These are phyloP conservation scores for Lysiphlebus fabarum DNA, from an alignment of 1,140 invertebrate species.

Conservation along the genomic window DNA sequence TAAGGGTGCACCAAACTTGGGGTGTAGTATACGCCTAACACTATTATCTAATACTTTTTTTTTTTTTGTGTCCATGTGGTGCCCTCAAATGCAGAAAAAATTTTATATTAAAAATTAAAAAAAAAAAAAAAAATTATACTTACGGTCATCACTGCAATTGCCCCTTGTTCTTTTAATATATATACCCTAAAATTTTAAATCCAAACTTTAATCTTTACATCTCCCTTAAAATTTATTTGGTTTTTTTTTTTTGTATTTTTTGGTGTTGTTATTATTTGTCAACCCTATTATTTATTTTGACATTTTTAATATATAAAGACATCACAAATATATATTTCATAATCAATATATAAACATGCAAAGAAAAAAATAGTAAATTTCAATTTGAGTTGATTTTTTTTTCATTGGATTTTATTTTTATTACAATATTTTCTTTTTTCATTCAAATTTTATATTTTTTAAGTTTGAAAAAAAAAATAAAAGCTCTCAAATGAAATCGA, in stretches of 20 bases:
- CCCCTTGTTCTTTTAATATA: slow-evolving; percentile 6
- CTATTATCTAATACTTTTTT: slow-evolving; percentile 51
- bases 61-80: slow-evolving; percentile 46
- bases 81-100: slow-evolving; percentile 29
- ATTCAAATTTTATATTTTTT: too few relatives aligned
- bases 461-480: too few relatives aligned
- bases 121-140: slow-evolving; percentile 5
- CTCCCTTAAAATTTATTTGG: background rate
- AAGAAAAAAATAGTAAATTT: too few relatives aligned
- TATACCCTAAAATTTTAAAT: too few relatives aligned
- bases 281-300: slow-evolving; percentile 40
- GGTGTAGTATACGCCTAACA: slow-evolving; percentile 42
- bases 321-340: too few relatives aligned
- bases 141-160: slow-evolving; percentile 12
- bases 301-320: too few relatives aligned
- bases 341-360: too few relatives aligned
- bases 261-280: slow-evolving; percentile 35
- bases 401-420: too few relatives aligned
- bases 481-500: too few relatives aligned
- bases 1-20: slow-evolving; percentile 13
- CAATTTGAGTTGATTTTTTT: too few relatives aligned
- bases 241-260: slow-evolving; percentile 14
- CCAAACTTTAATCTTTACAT: background rate
- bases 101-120: slow-evolving; percentile 22
- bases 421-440: too few relatives aligned